phyloP scores from a whole-genome alignment of 2,888 invertebrate genomes.

The Dorcus hopei region DNA sequence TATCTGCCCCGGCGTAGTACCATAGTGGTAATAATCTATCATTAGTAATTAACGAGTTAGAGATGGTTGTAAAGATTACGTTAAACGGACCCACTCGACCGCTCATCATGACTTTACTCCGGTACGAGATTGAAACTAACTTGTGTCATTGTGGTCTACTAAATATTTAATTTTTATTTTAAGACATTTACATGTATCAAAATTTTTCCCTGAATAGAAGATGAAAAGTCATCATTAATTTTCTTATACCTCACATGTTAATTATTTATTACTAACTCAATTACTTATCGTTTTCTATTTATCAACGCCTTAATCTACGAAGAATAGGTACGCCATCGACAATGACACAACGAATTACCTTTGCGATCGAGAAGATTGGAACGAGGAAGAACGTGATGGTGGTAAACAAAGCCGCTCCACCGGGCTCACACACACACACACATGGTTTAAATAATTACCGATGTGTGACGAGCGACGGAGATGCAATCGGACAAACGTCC shows the following conservation, averaged over 20 bases:
- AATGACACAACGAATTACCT: no score
- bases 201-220: no score
- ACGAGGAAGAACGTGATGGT: no score
- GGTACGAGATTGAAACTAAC: slow-evolving; percentile 8
- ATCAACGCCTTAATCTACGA: no score
- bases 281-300: no score
- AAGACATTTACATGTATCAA: no score
- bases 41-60: slow-evolving; percentile 35
- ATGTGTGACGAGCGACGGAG: slow-evolving; percentile 24
- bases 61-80: slow-evolving; percentile 32
- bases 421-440: slow-evolving; percentile 4
- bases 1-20: slow-evolving; percentile 20
- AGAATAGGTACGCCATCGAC: no score
- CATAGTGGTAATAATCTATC: slow-evolving; percentile 32
- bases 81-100: slow-evolving; percentile 27
- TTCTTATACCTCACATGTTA: no score
- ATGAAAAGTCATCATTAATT: no score
- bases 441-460: slow-evolving; percentile 29
- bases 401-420: no score
- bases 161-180: slow-evolving; percentile 3
- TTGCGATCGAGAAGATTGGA: no score
- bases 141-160: slow-evolving; percentile 7
- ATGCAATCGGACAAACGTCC: slow-evolving; percentile 12
- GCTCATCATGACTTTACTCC: slow-evolving; percentile 20
- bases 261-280: no score